Evolutionary conservation across 1,140 invertebrate species (phyloP), one percentile per base, ranked within the genome.

Genomic region (Trachymyrmex septentrionalis): DNA sequence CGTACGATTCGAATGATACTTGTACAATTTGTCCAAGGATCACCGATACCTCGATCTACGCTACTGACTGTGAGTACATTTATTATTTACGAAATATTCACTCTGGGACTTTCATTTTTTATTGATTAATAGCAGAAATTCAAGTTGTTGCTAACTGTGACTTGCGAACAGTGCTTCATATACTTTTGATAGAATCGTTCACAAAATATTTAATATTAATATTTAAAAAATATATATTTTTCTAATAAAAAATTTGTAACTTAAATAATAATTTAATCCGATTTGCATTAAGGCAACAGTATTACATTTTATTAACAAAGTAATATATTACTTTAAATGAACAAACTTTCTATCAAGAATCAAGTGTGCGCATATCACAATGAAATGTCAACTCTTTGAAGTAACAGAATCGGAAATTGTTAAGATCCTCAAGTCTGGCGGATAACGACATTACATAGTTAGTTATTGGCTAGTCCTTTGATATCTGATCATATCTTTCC

Each of bases 21-120:
- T 1, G 53, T 69, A 66, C 86, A 91, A 91, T 91, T 91, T 90
- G 89, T 76, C 48, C 64, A 24, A 30, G 80, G 78, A 90, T 91
- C 55, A 87, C n/a, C 44, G 57, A 55, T 4, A 78, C 30, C 21
- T 67, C 24, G 30, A 57, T 50, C 16, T n/a, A 38, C 67, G 66
- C 30, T 4, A 30, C 53, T 27, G 61, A 66, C 6, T n/a, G 27
- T 24, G 9, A 38, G 61, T 30, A 30, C 24, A 59, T 38, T 84
- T 21, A 12, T 90, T 90, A 90, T 64, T 71, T 72, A 53, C 14
- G 44, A 57, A 64, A 81, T 34, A 61, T 34, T 64, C 57, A 2
- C 38, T 48, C 14, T 16, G 21, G 24, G 24, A 61, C 50, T 57
- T 27, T 48, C 16, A 21, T 48, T 24, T 48, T 73, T 48, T 73